Conservation (phyloP, 1,140 invertebrate genomes). For the Platyscapa corneri region DNA sequence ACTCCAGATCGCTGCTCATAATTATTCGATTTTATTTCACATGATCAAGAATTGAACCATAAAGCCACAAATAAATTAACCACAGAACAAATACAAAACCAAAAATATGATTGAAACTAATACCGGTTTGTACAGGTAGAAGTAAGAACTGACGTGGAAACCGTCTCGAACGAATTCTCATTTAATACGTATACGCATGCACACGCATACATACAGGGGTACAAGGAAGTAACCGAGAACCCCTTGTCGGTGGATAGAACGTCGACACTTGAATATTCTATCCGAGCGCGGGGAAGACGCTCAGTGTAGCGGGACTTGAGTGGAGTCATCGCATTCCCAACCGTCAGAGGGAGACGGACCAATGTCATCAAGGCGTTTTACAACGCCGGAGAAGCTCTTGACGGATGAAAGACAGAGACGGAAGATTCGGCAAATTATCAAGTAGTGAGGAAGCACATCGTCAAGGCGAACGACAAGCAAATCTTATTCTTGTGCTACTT, state of each 20-base stretch:
- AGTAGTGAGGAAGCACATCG: constrained; percentile 57
- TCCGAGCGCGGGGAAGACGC: constrained; percentile 26
- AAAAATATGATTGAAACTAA: background rate
- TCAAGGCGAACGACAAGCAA: constrained; percentile 65
- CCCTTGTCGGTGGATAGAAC: background rate
- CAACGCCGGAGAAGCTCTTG: background rate
- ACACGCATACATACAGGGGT: too few relatives aligned
- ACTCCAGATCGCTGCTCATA: too few relatives aligned
- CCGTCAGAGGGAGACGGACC: constrained; percentile 52
- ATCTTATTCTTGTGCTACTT: constrained; percentile 75
- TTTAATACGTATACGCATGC: background rate
- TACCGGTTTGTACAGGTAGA: background rate
- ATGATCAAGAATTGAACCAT: too few relatives aligned
- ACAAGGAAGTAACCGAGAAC: background rate
- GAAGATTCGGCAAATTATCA: constrained; percentile 59
- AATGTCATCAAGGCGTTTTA: constrained; percentile 56
- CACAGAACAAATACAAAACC: background rate
- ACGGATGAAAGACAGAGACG: constrained; percentile 28
- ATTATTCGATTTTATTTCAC: too few relatives aligned
- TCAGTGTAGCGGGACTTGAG: constrained; percentile 60
- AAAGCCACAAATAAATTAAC: too few relatives aligned
- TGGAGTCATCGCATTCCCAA: constrained; percentile 67
- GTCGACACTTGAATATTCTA: constrained; percentile 35
- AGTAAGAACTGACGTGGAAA: background rate
- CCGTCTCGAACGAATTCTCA: background rate